Conservation (phyloP, 2,113 vertebrate species). For the Uropsilus gracilis region DNA sequence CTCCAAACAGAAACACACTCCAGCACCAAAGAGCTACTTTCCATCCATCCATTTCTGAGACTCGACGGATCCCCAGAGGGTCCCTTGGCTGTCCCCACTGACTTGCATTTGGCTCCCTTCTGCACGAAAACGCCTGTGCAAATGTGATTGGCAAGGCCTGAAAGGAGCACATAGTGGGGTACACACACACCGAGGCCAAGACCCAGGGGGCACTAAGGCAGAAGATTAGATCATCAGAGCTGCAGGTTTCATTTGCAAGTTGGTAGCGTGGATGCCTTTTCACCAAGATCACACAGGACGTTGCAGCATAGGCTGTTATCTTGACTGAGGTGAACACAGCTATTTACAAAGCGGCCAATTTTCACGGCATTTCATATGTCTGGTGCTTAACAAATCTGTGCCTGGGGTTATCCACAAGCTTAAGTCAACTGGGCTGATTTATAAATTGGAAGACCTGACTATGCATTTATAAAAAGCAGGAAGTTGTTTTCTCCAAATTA, state of each 20-base stretch:
- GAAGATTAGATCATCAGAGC: conserved; percentile 36
- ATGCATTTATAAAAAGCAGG: conserved; percentile 55
- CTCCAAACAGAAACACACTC: conserved; percentile 71
- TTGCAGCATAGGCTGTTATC: not conserved
- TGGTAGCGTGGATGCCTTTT: conserved; percentile 40
- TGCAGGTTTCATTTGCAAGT: conserved; percentile 42
- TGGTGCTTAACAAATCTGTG: conserved; percentile 68
- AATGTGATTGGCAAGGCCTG: conserved; percentile 62
- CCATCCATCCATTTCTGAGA: conserved; percentile 84
- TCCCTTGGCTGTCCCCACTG: not conserved
- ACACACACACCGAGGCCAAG: conserved; percentile 4
- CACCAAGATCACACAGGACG: conserved; percentile 29
- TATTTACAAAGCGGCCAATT: conserved; percentile 59
- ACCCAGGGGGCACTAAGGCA: not conserved
- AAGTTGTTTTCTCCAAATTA: conserved; percentile 61
- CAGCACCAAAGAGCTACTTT: conserved; percentile 82
- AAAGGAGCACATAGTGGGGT: conserved; percentile 35
- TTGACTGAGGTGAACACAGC: not conserved
- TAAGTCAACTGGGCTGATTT: conserved; percentile 72
- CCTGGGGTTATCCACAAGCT: conserved; percentile 38
- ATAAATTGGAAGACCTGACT: conserved; percentile 65
- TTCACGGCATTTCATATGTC: conserved; percentile 59
- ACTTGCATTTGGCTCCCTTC: conserved; percentile 8
- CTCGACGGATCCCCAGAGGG: not conserved
- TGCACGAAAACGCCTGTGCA: not conserved